phyloP scores from a whole-genome alignment of 2,888 invertebrate genomes.

The Amitus sp. region DNA sequence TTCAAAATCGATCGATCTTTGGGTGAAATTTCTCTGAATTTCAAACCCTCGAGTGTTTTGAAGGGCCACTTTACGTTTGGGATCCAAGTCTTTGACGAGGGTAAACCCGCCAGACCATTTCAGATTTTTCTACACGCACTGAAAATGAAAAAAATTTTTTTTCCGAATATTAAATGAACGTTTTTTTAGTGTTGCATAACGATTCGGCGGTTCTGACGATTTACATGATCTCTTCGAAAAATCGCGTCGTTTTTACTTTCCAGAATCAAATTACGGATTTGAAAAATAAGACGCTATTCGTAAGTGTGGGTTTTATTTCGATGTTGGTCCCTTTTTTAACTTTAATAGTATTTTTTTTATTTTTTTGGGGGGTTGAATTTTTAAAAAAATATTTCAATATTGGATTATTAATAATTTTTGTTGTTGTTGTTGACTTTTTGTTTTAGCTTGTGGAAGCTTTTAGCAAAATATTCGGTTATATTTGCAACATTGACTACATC shows the following conservation, averaged over 20 bases:
- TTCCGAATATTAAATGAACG: too few relatives aligned
- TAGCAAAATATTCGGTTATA: constrained; percentile 67
- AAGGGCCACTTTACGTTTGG: constrained; percentile 72
- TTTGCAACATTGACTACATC: constrained; percentile 72
- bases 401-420: background rate
- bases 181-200: constrained; percentile 63
- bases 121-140: constrained; percentile 14
- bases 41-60: constrained; percentile 69
- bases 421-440: constrained; percentile 9
- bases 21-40: constrained; percentile 68
- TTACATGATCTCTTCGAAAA: constrained; percentile 70
- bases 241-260: constrained; percentile 71
- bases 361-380: background rate
- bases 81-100: constrained; percentile 68
- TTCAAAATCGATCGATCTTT: constrained; percentile 64
- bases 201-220: constrained; percentile 68
- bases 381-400: background rate
- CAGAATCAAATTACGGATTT: constrained; percentile 67
- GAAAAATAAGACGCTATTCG: constrained; percentile 63
- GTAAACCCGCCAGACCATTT: constrained; percentile 49
- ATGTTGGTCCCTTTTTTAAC: too few relatives aligned
- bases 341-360: background rate
- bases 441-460: constrained; percentile 70
- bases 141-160: background rate
- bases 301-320: too few relatives aligned